Percentiles rank a stretch among this genome's conserved stretches.
phyloP scores from a whole-genome alignment of 2,797 vertebrate genomes.

The Pagetopsis macropterus region DNA sequence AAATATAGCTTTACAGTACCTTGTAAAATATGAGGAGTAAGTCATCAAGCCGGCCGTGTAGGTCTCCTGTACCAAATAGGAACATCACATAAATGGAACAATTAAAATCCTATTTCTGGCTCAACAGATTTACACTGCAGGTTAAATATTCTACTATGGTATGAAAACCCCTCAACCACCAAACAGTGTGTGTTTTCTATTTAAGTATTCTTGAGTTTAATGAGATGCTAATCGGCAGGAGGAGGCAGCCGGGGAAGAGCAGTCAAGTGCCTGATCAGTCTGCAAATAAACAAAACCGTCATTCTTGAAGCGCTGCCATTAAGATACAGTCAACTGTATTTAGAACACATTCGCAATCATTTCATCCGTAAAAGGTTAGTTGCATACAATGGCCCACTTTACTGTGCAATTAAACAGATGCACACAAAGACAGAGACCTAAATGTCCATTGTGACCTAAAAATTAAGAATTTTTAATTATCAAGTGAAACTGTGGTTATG shows the following conservation, averaged over 20 bases:
- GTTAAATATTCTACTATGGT: neutral
- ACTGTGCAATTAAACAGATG: neutral
- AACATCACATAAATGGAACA: constrained; percentile 11
- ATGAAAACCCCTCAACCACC: constrained; percentile 12
- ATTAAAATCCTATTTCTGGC: neutral
- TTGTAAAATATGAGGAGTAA: constrained; percentile 97
- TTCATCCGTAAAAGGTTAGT: constrained; percentile 23
- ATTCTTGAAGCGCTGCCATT: constrained; percentile 46
- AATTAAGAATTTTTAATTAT: neutral
- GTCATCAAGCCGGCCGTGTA: constrained; percentile 95
- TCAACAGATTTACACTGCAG: neutral
- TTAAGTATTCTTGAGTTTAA: constrained; percentile 69
- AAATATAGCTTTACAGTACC: constrained; percentile 77
- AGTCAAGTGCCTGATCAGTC: constrained; percentile 71
- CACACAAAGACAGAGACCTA: neutral
- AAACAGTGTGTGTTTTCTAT: constrained; percentile 32
- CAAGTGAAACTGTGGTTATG: neutral
- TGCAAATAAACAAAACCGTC: constrained; percentile 67
- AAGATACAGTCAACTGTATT: constrained; percentile 41
- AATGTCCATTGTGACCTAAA: neutral
- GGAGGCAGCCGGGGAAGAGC: constrained; percentile 53
- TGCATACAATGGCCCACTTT: constrained; percentile 2
- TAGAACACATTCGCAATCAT: constrained; percentile 23
- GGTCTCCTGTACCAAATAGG: constrained; percentile 86
- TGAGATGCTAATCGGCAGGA: constrained; percentile 57